Evolutionary conservation across 1,140 invertebrate genomes (phyloP).

Genomic region (Drosophila setifemur): DNA sequence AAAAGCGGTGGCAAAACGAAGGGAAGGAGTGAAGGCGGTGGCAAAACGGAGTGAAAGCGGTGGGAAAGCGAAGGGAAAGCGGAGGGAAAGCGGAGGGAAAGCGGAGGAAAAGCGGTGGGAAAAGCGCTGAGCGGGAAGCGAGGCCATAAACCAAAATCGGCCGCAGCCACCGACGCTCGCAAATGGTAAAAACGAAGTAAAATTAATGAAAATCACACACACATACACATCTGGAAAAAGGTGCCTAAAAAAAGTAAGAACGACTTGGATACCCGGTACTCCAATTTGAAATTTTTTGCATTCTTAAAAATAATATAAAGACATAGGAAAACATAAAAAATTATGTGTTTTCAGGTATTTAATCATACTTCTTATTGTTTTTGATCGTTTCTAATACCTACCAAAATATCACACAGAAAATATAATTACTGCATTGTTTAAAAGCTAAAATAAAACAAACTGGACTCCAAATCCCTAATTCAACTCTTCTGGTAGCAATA

Average conservation of each 20-base stretch:
- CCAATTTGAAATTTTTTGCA: no score
- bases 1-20: no score
- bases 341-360: no score
- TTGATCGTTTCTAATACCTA: no score
- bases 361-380: no score
- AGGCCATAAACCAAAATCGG: constrained; percentile 73
- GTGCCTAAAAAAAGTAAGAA: neutral
- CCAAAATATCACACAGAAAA: no score
- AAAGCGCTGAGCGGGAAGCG: constrained; percentile 34
- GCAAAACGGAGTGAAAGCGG: neutral
- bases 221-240: constrained; percentile 4
- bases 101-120: neutral
- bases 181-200: constrained; percentile 70
- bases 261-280: neutral
- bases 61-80: neutral
- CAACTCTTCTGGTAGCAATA: no score
- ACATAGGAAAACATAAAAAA: no score
- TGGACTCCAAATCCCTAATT: no score
- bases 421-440: no score
- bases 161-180: constrained; percentile 55
- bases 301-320: no score
- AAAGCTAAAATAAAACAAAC: no score
- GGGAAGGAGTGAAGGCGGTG: neutral
- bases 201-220: constrained; percentile 77
- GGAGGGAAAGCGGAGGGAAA: neutral